Base-by-base conservation (phyloP, 2,113 vertebrate genomes). In the Canis aureus region DNA sequence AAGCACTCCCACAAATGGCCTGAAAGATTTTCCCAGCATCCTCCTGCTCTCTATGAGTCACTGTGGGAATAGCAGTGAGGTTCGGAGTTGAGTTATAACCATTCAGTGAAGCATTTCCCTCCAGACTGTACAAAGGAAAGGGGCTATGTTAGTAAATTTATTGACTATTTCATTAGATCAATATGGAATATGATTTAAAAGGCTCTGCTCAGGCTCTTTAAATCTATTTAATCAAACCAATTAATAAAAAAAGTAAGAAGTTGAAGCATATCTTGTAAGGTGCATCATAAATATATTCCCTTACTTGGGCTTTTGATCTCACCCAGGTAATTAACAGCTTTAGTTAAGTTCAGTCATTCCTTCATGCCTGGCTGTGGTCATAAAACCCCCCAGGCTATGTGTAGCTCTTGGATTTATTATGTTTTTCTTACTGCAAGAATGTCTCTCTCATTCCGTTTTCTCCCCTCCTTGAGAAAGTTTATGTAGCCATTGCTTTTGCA, bases 201-300 rank as follows among this genome's bases (percentile, higher is more conserved):
- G 98, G 94, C 97, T 98, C 98, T 99, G 97, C 98, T 94, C 84
- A 81, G 98, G 98, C 99, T 98, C 99, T 99, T 99, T 99, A 99
- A 99, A 99, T 99, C 98, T 99, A 99, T 98, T 99, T 99, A 99
- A 99, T 99, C 99, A 99, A 99, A 98, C 98, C 99, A 99, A 99
- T 99, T 99, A 99, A 99, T 99, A 99, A 99, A 99, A 99, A 98
- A 98, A 96, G 97, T 92, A 98, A 98, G 98, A 98, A 98, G 98
- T 98, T 99, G 98, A 99, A 99, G 98, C 98, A 98, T 98, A 98
- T 98, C 97, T 98, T 99, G 98, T 98, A 99, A 99, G 99, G 98
- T 98, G 97, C 98, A 98, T 98, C 99, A 78, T 99, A 99, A 99
- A 99, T 99, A 99, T 98, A 98, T 97, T 98, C 98, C 97, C 97